Evolutionary conservation across 1,140 invertebrate genomes (phyloP).

Genomic region (Conus betulinus): DNA sequence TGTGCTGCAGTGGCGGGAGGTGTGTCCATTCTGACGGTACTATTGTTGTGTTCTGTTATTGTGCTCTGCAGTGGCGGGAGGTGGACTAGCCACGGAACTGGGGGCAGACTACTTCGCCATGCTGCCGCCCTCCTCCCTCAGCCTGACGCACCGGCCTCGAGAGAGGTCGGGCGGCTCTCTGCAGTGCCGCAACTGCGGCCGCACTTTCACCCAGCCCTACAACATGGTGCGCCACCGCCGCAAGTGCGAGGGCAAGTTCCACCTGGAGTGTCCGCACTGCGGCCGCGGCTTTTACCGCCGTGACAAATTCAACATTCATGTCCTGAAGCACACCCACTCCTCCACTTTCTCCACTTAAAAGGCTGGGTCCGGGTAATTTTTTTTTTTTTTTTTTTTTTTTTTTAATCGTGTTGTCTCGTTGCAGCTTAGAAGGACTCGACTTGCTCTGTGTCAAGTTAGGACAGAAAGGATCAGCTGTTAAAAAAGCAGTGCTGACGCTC

Average conservation of each 20-base stretch:
- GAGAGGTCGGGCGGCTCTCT: neutral
- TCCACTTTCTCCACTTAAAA: neutral
- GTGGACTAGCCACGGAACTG: neutral
- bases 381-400: too few species aligned
- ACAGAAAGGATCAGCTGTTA: too few species aligned
- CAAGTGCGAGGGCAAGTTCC: constrained; percentile 32
- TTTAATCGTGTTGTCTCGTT: too few species aligned
- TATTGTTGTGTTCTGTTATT: neutral
- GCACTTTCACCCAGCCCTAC: constrained; percentile 10
- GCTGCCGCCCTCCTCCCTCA: neutral
- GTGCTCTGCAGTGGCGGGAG: neutral
- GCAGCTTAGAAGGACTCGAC: too few species aligned
- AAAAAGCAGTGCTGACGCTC: too few species aligned
- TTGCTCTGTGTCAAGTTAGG: too few species aligned
- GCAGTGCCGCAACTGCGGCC: constrained; percentile 27
- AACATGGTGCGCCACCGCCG: constrained; percentile 30
- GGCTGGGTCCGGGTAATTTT: neutral
- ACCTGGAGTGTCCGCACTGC: constrained; percentile 26
- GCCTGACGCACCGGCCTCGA: neutral
- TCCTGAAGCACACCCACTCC: neutral
- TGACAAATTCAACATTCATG: constrained; percentile 15
- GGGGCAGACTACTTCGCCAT: neutral
- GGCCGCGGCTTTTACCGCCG: constrained; percentile 16
- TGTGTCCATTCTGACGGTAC: neutral
- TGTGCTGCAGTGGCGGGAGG: neutral